Conservation (phyloP, 2,113 vertebrate species). For the Narcine bancroftii region DNA sequence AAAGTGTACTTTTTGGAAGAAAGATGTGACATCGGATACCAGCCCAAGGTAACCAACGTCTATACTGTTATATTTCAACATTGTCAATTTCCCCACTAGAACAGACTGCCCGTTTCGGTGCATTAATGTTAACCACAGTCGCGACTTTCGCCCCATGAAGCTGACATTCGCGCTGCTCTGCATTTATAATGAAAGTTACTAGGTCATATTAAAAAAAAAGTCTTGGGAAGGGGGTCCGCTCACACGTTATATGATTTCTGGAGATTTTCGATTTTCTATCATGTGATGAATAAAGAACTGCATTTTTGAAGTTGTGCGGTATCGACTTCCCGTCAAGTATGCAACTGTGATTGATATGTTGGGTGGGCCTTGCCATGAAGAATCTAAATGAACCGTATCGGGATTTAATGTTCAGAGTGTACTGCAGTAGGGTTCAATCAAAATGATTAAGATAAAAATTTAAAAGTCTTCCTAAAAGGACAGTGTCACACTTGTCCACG, state of each 20-base stretch:
- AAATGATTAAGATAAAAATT: too few species aligned
- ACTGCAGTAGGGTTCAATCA: neutral
- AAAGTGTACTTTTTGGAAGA: neutral
- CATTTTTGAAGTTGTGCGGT: neutral
- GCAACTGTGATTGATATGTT: neutral
- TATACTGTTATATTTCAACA: constrained; percentile 7
- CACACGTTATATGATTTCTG: too few species aligned
- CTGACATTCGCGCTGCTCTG: too few species aligned
- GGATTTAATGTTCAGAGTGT: neutral
- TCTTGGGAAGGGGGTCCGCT: neutral
- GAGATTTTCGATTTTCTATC: neutral
- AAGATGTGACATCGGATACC: neutral
- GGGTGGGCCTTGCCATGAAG: neutral
- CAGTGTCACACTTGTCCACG: neutral
- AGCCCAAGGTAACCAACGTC: neutral
- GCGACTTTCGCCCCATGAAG: neutral
- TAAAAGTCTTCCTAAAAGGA: neutral
- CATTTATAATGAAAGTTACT: neutral
- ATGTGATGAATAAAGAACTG: neutral
- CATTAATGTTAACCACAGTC: neutral
- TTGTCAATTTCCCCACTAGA: neutral
- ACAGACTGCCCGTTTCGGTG: neutral
- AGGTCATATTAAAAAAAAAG: neutral
- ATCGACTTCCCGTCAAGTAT: neutral
- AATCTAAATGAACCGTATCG: neutral